Percentiles rank a stretch among this genome's conserved stretches.
Conservation (phyloP, 1,140 invertebrate genomes). For the Geopemphigus sp. region DNA sequence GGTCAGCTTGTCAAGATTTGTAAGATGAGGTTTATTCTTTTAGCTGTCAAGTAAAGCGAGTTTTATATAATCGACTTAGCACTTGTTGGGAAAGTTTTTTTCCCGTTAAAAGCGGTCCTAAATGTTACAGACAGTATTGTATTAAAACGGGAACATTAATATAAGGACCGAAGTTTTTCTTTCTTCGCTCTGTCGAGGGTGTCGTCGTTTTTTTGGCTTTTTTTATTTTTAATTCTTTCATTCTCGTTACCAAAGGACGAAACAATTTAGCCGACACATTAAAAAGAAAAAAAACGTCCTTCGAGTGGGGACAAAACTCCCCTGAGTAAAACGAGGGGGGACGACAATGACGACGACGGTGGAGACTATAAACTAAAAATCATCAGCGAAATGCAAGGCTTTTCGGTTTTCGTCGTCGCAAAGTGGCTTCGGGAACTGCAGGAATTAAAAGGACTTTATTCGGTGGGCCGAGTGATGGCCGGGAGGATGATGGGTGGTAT, state of each 20-base stretch:
- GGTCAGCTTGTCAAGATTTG: background rate
- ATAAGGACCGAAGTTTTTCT: slow-evolving; percentile 27
- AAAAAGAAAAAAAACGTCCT: slow-evolving; percentile 25
- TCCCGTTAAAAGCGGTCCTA: slow-evolving; percentile 34
- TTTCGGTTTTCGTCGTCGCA: slow-evolving; percentile 47
- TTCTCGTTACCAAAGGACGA: slow-evolving; percentile 13
- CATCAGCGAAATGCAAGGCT: slow-evolving; percentile 44
- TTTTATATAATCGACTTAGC: slow-evolving; percentile 34
- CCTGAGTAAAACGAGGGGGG: slow-evolving; percentile 25
- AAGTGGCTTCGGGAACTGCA: slow-evolving; percentile 44
- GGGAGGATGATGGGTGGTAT: background rate
- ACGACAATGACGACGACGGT: background rate
- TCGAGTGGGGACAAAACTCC: slow-evolving; percentile 41
- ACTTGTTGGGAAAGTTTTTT: slow-evolving; percentile 36
- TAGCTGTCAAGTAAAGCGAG: background rate
- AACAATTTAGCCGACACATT: slow-evolving; percentile 46
- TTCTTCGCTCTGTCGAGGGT: slow-evolving; percentile 34
- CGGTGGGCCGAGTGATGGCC: slow-evolving; percentile 11
- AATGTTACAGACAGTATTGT: slow-evolving; percentile 34
- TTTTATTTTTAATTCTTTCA: slow-evolving; percentile 45
- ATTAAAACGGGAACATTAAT: slow-evolving; percentile 30
- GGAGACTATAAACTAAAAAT: slow-evolving; percentile 48
- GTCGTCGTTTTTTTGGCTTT: background rate
- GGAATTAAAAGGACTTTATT: slow-evolving; percentile 50
- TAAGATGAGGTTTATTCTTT: slow-evolving; percentile 24